Percentiles rank a stretch among this genome's conserved stretches.
phyloP scores from a whole-genome alignment of 2,797 vertebrate species.

The Betta splendens region DNA sequence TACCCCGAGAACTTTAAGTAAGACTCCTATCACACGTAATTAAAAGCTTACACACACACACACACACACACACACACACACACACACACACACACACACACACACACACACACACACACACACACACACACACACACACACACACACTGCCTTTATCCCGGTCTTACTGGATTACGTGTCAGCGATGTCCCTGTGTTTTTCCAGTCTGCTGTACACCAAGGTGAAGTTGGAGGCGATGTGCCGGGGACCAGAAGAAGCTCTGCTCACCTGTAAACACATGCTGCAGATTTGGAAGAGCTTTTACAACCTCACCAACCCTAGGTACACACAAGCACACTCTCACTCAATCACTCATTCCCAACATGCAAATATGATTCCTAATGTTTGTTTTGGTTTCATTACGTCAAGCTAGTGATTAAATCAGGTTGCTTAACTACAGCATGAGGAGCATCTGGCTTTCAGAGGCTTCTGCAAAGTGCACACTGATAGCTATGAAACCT shows the following conservation, averaged over 20 bases:
- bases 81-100: neutral
- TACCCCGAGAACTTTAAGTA: slow-evolving; percentile 98
- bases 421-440: neutral
- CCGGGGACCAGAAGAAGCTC: slow-evolving; percentile 93
- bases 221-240: slow-evolving; percentile 94
- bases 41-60: neutral
- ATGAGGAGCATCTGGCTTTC: neutral
- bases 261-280: slow-evolving; percentile 98
- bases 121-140: no score
- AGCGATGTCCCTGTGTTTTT: slow-evolving; percentile 2
- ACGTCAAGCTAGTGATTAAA: neutral
- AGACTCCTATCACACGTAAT: slow-evolving; percentile 53
- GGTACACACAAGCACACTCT: slow-evolving; percentile 76
- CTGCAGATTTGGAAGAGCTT: slow-evolving; percentile 99
- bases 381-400: neutral
- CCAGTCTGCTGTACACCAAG: slow-evolving; percentile 87
- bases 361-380: neutral
- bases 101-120: neutral
- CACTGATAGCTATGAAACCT: neutral
- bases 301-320: slow-evolving; percentile 98
- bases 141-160: neutral
- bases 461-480: neutral
- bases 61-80: neutral
- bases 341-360: neutral
- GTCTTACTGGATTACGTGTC: neutral